Evolutionary conservation across 2,113 vertebrate genomes (phyloP), one percentile per base, ranked within the genome.

Genomic region (Lutjanus erythropterus): DNA sequence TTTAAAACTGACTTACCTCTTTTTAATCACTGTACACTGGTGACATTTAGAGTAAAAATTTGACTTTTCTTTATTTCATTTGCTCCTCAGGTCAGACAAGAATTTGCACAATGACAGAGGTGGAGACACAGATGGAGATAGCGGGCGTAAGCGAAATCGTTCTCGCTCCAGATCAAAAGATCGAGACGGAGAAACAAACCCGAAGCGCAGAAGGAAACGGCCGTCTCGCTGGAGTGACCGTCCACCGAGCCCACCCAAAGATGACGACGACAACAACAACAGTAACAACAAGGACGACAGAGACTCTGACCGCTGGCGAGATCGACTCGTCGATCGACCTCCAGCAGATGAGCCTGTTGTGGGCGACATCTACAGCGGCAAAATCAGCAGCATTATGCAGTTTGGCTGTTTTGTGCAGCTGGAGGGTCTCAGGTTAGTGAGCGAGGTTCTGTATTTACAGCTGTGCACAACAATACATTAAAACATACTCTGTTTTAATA

Each of bases 401-500:
- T 98, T 98, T 59, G 97, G 97, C 0, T 98, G 97, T 84, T 98
- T 98, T 41, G 97, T 98, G 71, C 97, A 98, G 93, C 94, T 98
- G 29, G 97, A 98, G 72, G 97, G 97, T 6, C 91, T 98, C 0
- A 96, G 96, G 97, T 98, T 92, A 61, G 53, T 64, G 5, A 18
- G 21, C 3, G 16, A 1, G 18, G 19, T 1, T 15, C 2, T 5
- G 16, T 31, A 8, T 52, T 15, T 2, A 23, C 4, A 31, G 5
- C 4, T 2, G 2, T 35, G 0, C 0, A 35, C 11, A 44, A 4
- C 35, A 62, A 16, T 8, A 25, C 6, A 41, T 21, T 16, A 14
- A 25, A n/a, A 41, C 3, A 58, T 55, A 15, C n/a, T n/a, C n/a
- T n/a, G 33, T 35, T 35, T 35, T 35, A 35, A 35, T 35, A 7